Percentiles rank a stretch among this genome's conserved stretches.
phyloP scores from a whole-genome alignment of 2,888 invertebrate genomes.

The Hirtodrosophila trivittata region DNA sequence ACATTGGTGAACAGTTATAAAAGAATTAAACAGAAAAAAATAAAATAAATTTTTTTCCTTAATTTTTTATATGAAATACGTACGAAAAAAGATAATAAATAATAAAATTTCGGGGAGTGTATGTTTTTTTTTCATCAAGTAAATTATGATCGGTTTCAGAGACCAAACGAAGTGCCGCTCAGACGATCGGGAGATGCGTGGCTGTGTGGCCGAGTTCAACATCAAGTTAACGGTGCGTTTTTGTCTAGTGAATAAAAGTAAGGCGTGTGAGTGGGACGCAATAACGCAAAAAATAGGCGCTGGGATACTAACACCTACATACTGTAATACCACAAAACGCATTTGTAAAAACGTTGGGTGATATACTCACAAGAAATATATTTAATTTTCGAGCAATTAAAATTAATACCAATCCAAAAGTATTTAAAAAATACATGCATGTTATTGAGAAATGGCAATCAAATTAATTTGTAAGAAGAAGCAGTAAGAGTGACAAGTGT shows the following conservation, averaged over 20 bases:
- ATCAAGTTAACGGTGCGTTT: conserved; percentile 71
- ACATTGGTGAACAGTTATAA: too few relatives aligned
- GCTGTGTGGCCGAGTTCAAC: conserved; percentile 51
- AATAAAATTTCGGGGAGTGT: too few relatives aligned
- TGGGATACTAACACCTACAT: conserved; percentile 19
- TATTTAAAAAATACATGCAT: conserved; percentile 28
- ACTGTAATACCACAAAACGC: conserved; percentile 19
- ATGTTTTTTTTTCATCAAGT: too few relatives aligned
- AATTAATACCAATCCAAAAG: conserved; percentile 58
- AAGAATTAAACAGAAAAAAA: too few relatives aligned
- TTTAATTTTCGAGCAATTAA: conserved; percentile 28
- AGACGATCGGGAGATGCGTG: conserved; percentile 34
- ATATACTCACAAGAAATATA: conserved; percentile 47
- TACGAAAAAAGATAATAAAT: too few relatives aligned
- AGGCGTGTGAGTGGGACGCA: conserved; percentile 48
- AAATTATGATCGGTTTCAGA: too few relatives aligned
- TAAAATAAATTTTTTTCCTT: too few relatives aligned
- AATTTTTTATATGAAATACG: too few relatives aligned
- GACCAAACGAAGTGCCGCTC: conserved; percentile 47
- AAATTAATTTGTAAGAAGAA: conserved; percentile 29
- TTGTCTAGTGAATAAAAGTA: conserved; percentile 38
- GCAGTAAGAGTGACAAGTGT: conserved; percentile 44
- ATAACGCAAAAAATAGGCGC: conserved; percentile 34
- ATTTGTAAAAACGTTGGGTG: conserved; percentile 34
- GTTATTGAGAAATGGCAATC: conserved; percentile 27